phyloP scores from a whole-genome alignment of 2,888 invertebrate species.

The Tachystola acroxantha region DNA sequence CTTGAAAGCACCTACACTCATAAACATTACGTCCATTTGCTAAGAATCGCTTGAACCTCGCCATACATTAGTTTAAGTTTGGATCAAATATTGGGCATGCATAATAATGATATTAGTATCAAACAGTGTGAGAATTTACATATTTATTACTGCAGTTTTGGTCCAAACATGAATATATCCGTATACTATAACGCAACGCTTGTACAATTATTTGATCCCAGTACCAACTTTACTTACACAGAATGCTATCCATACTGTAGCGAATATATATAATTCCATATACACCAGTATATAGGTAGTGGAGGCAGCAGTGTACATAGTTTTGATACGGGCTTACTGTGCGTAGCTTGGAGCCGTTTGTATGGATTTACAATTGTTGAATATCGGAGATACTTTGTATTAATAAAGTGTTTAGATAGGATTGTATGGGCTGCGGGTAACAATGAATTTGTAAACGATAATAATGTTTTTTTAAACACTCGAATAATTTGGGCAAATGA shows the following conservation, averaged over 20 bases:
- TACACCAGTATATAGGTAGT: conserved; percentile 15
- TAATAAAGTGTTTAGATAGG: neutral
- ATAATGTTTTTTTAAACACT: no score
- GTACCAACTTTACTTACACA: conserved; percentile 18
- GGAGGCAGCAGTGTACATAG: conserved; percentile 28
- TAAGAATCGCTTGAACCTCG: conserved; percentile 34
- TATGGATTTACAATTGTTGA: conserved; percentile 19
- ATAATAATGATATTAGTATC: no score
- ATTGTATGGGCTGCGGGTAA: neutral
- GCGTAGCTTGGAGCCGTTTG: conserved; percentile 16
- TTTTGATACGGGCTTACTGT: conserved; percentile 39
- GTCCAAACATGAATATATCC: conserved; percentile 9
- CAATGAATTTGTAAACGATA: neutral
- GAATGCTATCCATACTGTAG: conserved; percentile 29
- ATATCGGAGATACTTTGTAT: conserved; percentile 1
- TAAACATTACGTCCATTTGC: conserved; percentile 35
- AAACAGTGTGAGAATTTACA: no score
- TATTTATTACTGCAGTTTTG: neutral
- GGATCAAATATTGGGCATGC: conserved; percentile 19
- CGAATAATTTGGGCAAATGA: no score
- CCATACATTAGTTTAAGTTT: conserved; percentile 7
- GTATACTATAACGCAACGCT: conserved; percentile 39
- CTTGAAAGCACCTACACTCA: conserved; percentile 13
- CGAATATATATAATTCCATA: conserved; percentile 12
- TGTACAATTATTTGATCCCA: conserved; percentile 39